Conservation (phyloP, 2,113 vertebrate genomes). For the Tretioscincus oriximinensis region DNA sequence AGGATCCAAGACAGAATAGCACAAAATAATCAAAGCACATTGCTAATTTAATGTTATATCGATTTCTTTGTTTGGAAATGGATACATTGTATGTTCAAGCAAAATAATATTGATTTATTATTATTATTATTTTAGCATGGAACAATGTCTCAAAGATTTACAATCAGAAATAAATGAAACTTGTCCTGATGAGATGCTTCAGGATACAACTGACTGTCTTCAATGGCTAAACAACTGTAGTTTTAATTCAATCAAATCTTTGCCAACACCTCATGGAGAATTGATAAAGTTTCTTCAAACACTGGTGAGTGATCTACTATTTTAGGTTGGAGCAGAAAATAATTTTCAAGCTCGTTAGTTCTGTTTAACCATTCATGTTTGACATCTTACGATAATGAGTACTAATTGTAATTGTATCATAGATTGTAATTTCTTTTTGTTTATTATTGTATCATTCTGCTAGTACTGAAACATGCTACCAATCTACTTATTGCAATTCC, state of each 20-base stretch:
- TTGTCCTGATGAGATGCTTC: conserved; percentile 68
- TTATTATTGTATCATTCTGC: too few species aligned
- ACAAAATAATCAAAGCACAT: too few species aligned
- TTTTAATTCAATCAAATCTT: conserved; percentile 65
- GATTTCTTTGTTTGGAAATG: neutral
- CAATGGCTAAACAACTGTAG: conserved; percentile 79
- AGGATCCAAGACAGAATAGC: too few species aligned
- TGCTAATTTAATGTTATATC: neutral
- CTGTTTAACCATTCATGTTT: neutral
- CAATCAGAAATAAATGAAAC: conserved; percentile 80
- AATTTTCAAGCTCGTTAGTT: neutral
- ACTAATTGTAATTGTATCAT: neutral
- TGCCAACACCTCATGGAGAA: conserved; percentile 74
- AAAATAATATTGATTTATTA: neutral
- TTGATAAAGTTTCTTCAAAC: conserved; percentile 85
- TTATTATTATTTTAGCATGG: conserved; percentile 75
- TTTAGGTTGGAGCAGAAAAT: neutral
- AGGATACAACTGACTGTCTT: conserved; percentile 78
- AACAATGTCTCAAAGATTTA: conserved; percentile 84
- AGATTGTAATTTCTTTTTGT: too few species aligned
- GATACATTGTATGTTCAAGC: conserved; percentile 3
- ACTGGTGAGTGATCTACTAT: conserved; percentile 79
- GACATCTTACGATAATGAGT: neutral
- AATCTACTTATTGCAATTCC: too few species aligned
- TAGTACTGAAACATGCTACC: too few species aligned